Evolutionary conservation across 2,888 invertebrate species (phyloP), one percentile per base, ranked within the genome.

Genomic region (Conistra vaccinii): DNA sequence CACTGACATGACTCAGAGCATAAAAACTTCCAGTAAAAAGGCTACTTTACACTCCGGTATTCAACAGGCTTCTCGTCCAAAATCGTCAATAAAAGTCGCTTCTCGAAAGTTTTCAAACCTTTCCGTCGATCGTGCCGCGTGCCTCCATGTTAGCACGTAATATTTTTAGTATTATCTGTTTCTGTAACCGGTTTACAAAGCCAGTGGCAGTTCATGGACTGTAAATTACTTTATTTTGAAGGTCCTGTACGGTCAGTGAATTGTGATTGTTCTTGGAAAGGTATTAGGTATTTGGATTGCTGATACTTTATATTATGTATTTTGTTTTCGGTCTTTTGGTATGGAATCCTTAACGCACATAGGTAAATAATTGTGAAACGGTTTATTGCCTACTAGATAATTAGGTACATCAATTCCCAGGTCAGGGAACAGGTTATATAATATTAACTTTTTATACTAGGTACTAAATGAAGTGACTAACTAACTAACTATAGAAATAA

Each of bases 81-180:
- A 61, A 66, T 48, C 32, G 51, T 3, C 51, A 45, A n/a, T 29
- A 60, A 57, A 70, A 51, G 3, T 23, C 23, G 4, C 48, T 23
- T 65, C 14, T 23, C 9, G 20, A 62, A 57, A 42, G 55, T 55
- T n/a, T n/a, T 10, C n/a, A 66, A 57, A 53, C 23, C 17, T 55
- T 66, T 66, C n/a, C 14, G 42, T 35, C 32, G 20, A 70, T 73
- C 78, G 67, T 29, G 10, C 17, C 83, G 73, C 83, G 81, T 83
- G 23, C 39, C 35, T n/a, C 14, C 51, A 53, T 45, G 14, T 69
- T 45, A 66, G 66, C 48, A 45, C 58, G 26, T 69, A 78, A 83
- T 73, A 63, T 58, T 62, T 53, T 72, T 42, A 67, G 55, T 45
- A 66, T 60, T 62, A 73, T 69, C 69, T 35, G 53, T 62, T 69